These are phyloP conservation scores for Ctena decussata DNA, from an alignment of 2,888 invertebrate species.

Conservation along the genomic window DNA sequence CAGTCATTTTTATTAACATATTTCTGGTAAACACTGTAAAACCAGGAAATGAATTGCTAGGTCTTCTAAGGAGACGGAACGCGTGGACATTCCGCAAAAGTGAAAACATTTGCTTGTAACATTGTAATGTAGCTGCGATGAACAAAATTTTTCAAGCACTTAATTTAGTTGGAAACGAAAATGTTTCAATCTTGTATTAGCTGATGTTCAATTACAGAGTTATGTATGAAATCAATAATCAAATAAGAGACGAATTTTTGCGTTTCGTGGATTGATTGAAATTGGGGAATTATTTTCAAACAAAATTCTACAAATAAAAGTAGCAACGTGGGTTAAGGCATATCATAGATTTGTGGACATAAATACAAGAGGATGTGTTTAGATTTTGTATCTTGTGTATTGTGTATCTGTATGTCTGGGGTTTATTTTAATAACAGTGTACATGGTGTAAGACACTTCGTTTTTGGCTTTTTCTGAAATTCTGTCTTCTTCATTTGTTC, in stretches of 20 bases:
- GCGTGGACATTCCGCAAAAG: constrained; percentile 52
- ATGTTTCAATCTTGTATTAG: background rate
- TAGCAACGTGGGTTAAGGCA: background rate
- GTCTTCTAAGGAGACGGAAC: no score
- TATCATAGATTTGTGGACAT: background rate
- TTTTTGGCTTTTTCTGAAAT: no score
- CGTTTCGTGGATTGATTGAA: constrained; percentile 10
- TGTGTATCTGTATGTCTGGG: no score
- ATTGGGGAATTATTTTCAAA: constrained; percentile 4
- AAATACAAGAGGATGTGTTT: background rate
- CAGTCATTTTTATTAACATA: no score
- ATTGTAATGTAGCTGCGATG: background rate
- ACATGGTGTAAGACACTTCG: no score
- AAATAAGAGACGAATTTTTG: background rate
- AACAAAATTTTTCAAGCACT: background rate
- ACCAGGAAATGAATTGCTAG: no score
- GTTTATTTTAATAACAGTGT: no score
- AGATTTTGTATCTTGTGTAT: no score
- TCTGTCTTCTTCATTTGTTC: no score
- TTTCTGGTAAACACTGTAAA: no score
- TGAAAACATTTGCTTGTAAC: constrained; percentile 20
- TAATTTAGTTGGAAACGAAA: background rate
- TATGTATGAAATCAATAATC: background rate
- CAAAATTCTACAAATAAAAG: background rate
- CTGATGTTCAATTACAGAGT: background rate